These are phyloP conservation scores for Amphimedon queenslandica DNA, from an alignment of 37 sponge, comb jelly and placozoan genomes.

Conservation along the genomic window DNA sequence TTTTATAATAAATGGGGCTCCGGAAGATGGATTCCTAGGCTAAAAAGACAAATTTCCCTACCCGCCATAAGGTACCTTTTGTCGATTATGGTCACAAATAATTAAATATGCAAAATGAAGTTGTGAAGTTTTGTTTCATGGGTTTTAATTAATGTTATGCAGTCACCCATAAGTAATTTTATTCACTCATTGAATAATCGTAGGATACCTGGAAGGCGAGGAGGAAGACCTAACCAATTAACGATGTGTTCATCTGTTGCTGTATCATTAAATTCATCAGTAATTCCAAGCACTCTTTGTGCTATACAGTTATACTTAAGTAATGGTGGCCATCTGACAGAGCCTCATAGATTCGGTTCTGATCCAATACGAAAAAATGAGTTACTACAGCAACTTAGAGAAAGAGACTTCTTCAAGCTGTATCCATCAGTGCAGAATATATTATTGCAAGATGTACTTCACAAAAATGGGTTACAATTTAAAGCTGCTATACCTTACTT, in stretches of 20 bases:
- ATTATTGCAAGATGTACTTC: conserved; percentile 16
- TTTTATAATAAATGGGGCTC: too few species aligned
- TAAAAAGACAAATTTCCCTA: too few species aligned
- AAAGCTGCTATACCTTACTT: conserved; percentile 11
- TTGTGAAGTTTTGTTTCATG: conserved; percentile 36
- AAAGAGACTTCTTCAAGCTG: conserved; percentile 13
- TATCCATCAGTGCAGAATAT: conserved; percentile 13
- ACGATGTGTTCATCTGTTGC: neutral
- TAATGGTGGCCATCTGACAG: conserved; percentile 10
- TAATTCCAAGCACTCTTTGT: conserved; percentile 14
- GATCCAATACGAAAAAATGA: conserved; percentile 14
- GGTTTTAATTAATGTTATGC: conserved; percentile 12
- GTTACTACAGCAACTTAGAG: conserved; percentile 4
- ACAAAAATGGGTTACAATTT: conserved; percentile 9
- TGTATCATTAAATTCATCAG: neutral
- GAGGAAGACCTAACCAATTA: conserved; percentile 16
- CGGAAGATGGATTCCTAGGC: too few species aligned
- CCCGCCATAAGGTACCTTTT: too few species aligned
- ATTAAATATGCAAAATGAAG: conserved; percentile 25
- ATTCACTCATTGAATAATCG: conserved; percentile 31
- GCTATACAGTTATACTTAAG: neutral
- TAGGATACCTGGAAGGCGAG: conserved; percentile 16
- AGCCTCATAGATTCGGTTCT: conserved; percentile 5
- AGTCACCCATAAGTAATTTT: neutral
- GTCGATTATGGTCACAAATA: too few species aligned